A percentile compares a stretch with the other conserved stretches of the same genome.
These are phyloP conservation scores for Perodicticus potto DNA, from an alignment of 2,797 vertebrate genomes.

Conservation along the genomic window DNA sequence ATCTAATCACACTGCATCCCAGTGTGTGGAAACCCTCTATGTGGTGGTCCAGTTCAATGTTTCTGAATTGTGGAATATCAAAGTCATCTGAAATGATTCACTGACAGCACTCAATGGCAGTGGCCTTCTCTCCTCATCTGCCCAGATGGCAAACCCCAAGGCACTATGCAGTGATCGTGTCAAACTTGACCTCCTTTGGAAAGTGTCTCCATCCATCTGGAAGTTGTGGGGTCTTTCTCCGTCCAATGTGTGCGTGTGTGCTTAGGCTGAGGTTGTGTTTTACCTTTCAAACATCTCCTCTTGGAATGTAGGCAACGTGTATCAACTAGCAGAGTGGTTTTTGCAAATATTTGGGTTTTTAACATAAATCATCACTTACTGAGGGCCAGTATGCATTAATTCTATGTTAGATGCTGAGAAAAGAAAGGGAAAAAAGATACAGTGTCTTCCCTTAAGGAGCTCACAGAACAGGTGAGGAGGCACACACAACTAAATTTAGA, in stretches of 20 bases:
- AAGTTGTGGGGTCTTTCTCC: neutral
- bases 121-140: neutral
- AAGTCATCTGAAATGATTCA: neutral
- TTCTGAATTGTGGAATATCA: neutral
- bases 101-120: neutral
- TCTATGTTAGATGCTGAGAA: neutral
- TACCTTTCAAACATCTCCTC: neutral
- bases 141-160: neutral
- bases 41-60: neutral
- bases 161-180: neutral
- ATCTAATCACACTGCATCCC: neutral
- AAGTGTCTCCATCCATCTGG: neutral
- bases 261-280: neutral
- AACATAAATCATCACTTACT: neutral
- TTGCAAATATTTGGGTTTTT: neutral
- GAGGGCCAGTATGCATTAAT: neutral
- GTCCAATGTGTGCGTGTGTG: rapidly evolving
- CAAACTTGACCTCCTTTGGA: neutral
- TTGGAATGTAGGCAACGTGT: neutral
- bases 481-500: neutral
- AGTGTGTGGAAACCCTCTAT: neutral
- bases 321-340: neutral
- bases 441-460: neutral
- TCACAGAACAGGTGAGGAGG: neutral
- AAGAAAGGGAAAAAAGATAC: neutral